Conservation (phyloP, 2,113 vertebrate genomes). For the Lampris megalopsis region DNA sequence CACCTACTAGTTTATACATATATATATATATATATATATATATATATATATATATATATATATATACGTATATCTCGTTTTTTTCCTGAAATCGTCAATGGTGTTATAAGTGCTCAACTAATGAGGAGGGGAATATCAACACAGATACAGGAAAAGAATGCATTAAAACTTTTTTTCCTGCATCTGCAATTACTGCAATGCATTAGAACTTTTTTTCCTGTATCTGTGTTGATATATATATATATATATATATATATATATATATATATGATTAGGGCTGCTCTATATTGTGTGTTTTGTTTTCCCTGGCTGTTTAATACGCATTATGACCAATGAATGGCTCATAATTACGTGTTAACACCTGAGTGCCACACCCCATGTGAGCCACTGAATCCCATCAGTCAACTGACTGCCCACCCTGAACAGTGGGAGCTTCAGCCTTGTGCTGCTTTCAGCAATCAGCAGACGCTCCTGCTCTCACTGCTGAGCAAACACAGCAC, state of each 20-base stretch:
- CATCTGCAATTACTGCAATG: too few relatives aligned
- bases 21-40: too few relatives aligned
- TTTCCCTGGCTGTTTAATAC: conserved; percentile 68
- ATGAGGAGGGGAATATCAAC: too few relatives aligned
- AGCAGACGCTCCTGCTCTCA: conserved; percentile 62
- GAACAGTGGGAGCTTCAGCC: conserved; percentile 63
- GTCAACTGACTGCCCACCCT: conserved; percentile 75
- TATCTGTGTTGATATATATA: too few relatives aligned
- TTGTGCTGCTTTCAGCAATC: conserved; percentile 55
- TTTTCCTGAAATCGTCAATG: background rate
- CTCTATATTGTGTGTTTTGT: conserved; percentile 46
- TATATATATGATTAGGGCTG: conserved; percentile 54
- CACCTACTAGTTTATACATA: background rate
- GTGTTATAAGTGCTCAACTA: too few relatives aligned
- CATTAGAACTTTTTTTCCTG: too few relatives aligned
- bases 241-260: too few relatives aligned
- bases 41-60: too few relatives aligned
- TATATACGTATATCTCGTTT: background rate
- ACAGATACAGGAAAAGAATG: too few relatives aligned
- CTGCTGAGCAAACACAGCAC: conserved; percentile 76
- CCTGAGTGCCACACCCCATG: conserved; percentile 76
- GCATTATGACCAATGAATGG: conserved; percentile 81
- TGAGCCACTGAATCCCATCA: conserved; percentile 80
- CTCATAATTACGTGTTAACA: conserved; percentile 82
- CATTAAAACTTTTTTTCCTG: too few relatives aligned